Evolutionary conservation across 2,797 vertebrate species (phyloP).

Genomic region (Luscinia luscinia): DNA sequence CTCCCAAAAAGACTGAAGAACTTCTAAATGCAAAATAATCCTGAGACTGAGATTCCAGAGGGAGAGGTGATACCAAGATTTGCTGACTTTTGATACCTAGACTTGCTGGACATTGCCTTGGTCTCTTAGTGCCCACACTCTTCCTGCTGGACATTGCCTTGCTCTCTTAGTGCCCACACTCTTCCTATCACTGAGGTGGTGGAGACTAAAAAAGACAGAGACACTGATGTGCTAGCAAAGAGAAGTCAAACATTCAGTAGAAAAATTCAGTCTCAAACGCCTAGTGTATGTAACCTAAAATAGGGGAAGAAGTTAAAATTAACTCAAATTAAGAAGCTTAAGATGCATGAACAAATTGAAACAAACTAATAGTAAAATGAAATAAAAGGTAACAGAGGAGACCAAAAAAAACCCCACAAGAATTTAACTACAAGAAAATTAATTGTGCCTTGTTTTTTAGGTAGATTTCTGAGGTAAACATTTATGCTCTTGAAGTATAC

Average conservation of each 20-base stretch:
- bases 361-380: conserved; percentile 33
- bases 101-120: too few species aligned
- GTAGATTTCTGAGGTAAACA: not conserved
- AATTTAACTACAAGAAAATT: not conserved
- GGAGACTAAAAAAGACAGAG: too few species aligned
- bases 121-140: too few species aligned
- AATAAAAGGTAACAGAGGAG: conserved; percentile 1
- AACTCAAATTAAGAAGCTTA: conserved; percentile 41
- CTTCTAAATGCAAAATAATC: too few species aligned
- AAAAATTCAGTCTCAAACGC: not conserved
- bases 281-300: not conserved
- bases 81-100: too few species aligned
- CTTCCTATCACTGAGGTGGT: too few species aligned
- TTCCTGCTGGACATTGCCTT: too few species aligned
- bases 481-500: not conserved
- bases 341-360: conserved; percentile 25
- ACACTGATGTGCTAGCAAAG: too few species aligned
- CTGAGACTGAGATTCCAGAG: too few species aligned
- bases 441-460: not conserved
- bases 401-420: rapidly evolving
- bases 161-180: too few species aligned
- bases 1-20: too few species aligned
- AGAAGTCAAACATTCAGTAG: not conserved
- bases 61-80: too few species aligned
- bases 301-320: not conserved